phyloP scores from a whole-genome alignment of 2,113 vertebrate species.

The Reinhardtius hippoglossoides region DNA sequence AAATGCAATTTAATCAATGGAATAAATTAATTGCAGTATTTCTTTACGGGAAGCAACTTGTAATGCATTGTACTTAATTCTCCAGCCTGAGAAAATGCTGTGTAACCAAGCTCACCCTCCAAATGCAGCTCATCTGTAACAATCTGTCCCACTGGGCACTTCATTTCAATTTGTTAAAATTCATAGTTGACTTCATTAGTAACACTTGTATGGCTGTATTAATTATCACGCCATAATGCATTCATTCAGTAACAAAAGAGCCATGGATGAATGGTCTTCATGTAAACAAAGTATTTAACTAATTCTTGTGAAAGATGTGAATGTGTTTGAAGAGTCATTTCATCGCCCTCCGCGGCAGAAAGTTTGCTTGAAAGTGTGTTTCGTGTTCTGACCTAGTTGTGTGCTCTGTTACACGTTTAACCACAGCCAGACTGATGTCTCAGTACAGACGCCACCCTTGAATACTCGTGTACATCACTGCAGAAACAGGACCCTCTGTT shows the following conservation, averaged over 20 bases:
- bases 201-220: conserved; percentile 5
- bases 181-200: conserved; percentile 24
- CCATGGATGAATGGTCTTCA: neutral
- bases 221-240: conserved; percentile 1
- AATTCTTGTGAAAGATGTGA: neutral
- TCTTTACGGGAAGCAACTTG: neutral
- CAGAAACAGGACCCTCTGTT: too few species aligned
- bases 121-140: conserved; percentile 1
- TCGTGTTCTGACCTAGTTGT: too few species aligned
- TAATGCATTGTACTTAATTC: neutral
- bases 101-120: neutral
- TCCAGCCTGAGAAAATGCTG: neutral
- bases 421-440: too few species aligned
- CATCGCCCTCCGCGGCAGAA: neutral
- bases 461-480: too few species aligned
- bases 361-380: too few species aligned
- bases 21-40: neutral
- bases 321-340: neutral
- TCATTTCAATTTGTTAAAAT: conserved; percentile 18
- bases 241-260: conserved; percentile 22
- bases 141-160: neutral
- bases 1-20: neutral
- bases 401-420: too few species aligned
- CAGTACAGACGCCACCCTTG: too few species aligned
- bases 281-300: neutral